Percentiles rank a stretch among this genome's conserved stretches.
Evolutionary conservation across 2,797 vertebrate species (phyloP).

Genomic region (Spinus pinus): DNA sequence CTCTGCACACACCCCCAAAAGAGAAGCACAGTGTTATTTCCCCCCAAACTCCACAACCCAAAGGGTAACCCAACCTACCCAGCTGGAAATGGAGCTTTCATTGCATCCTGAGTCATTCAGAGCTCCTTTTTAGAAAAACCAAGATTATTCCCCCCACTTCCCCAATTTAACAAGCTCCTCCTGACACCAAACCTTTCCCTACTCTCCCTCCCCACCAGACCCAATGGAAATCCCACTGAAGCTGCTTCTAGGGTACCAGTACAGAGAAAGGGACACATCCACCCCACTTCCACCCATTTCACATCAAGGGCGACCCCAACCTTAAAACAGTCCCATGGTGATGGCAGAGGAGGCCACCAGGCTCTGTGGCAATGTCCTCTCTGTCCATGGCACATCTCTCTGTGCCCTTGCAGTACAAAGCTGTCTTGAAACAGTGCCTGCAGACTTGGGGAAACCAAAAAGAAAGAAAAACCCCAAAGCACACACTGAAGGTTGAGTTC

Average conservation of each 20-base stretch:
- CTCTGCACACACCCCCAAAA: not conserved
- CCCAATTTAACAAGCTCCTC: not conserved
- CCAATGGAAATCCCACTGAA: not conserved
- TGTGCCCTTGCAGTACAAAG: not conserved
- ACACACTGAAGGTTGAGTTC: not conserved
- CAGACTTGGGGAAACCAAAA: not conserved
- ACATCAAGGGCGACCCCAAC: not conserved
- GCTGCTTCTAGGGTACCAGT: not conserved
- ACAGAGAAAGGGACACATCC: not conserved
- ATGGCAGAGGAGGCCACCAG: not conserved
- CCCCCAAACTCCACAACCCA: not conserved
- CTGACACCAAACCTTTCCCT: not conserved
- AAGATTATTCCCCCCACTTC: not conserved
- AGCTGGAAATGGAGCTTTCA: conserved; percentile 22
- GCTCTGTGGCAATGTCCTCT: not conserved
- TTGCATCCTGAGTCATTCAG: conserved; percentile 7
- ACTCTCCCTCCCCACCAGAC: not conserved
- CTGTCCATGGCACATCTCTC: not conserved
- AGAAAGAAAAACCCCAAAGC: not conserved
- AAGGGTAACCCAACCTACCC: not conserved
- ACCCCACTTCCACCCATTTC: not conserved
- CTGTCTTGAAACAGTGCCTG: not conserved
- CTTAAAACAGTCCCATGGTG: not conserved
- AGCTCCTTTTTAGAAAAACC: conserved; percentile 15
- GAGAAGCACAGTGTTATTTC: not conserved